Evolutionary conservation across 1,140 invertebrate species (phyloP), one percentile per base, ranked within the genome.

Genomic region (Heliconius eleuchia): DNA sequence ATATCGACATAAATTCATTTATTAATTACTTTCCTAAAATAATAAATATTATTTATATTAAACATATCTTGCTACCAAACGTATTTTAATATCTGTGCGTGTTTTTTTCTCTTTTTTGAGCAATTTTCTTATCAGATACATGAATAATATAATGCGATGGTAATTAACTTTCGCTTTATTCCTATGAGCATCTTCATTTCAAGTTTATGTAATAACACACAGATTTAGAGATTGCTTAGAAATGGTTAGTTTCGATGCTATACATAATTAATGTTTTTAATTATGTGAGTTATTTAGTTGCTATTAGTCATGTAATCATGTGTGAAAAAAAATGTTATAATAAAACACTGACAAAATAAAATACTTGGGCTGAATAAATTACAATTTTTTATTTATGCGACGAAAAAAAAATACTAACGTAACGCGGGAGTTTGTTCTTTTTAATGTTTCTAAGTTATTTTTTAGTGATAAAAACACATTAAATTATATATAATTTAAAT

Each of bases 101-200:
- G 60, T 30, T 66, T 30, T 66, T 60, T 19, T 52, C 11, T 11
- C 27, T 30, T 30, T 30, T 66, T 66, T 30, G 27, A 66, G 60
- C 57, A 60, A 39, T 76, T 74, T 79, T 78, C 66, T 73, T 71
- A 80, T 80, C 78, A 75, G 73, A 75, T 75, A 79, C 66, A 75
- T 74, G 37, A 23, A 76, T 74, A 80, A 60, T 37, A 46, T 71
- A 79, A 75, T 55, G 50, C 60, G 57, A 79, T 79, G 57, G 46
- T 76, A 80, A 80, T 80, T 80, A 76, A 80, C 79, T 80, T 80
- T 80, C 79, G 74, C 76, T 80, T 80, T 80, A 76, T 76, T 73
- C 74, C 76, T 80, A 78, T 73, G 77, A 79, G 74, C 34, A 55
- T 76, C 52, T 57, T 80, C 71, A 80, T 80, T 76, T 75, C 42